phyloP scores from a whole-genome alignment of 2,797 vertebrate species.

The Thamnophis elegans region DNA sequence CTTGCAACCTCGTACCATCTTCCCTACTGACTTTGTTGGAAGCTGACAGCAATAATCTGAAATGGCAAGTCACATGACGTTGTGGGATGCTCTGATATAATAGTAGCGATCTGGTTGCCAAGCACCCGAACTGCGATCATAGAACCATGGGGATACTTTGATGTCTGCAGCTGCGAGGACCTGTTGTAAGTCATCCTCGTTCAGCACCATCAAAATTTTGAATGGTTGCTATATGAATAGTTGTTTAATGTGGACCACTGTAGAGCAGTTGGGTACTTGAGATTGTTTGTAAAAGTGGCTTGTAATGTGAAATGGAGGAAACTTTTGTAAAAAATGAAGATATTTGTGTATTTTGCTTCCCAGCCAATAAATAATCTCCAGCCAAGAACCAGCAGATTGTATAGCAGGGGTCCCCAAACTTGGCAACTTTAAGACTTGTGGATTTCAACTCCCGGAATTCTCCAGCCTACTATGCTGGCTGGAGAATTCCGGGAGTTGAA shows the following conservation, averaged over 20 bases:
- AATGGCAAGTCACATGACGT: not conserved
- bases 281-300: not conserved
- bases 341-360: not conserved
- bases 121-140: not conserved
- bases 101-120: not conserved
- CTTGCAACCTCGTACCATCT: not conserved
- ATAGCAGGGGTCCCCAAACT: too few species aligned
- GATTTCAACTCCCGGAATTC: too few species aligned
- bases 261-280: not conserved
- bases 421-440: too few species aligned
- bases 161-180: not conserved
- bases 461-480: too few species aligned
- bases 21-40: not conserved
- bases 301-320: not conserved
- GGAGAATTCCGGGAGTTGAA: too few species aligned
- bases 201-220: not conserved
- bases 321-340: too few species aligned
- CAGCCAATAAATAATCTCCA: not conserved
- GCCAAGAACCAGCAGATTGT: not conserved
- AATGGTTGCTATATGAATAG: not conserved
- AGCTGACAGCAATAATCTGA: not conserved
- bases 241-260: not conserved
- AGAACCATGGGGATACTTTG: not conserved
- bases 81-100: not conserved
- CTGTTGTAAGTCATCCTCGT: not conserved